Conservation (phyloP, 1,140 invertebrate species). For the Psilanteris sp. region DNA sequence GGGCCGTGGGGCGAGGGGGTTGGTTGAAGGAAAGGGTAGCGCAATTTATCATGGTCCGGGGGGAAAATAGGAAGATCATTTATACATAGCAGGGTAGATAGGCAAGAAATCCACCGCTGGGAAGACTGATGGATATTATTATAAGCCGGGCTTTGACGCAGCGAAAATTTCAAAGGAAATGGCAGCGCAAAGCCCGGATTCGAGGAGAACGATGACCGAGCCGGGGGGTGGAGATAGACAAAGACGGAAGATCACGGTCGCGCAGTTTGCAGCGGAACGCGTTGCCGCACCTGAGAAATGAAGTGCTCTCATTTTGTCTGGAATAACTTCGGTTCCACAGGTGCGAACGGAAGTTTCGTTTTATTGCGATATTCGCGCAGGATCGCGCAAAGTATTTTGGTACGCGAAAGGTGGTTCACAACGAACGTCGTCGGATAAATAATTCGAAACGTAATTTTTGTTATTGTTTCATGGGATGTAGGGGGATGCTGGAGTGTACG, state of each 20-base stretch:
- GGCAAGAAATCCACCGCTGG: constrained; percentile 43
- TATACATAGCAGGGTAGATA: constrained; percentile 45
- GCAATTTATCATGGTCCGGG: constrained; percentile 37
- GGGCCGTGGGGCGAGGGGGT: constrained; percentile 4
- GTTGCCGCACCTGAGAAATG: background rate
- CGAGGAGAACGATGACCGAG: constrained; percentile 20
- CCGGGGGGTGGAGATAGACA: background rate
- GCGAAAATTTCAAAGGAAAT: constrained; percentile 45
- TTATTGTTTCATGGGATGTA: too few relatives aligned
- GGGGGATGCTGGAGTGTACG: too few relatives aligned
- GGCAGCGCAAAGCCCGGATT: constrained; percentile 41
- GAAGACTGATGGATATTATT: constrained; percentile 54
- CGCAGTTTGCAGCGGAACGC: background rate
- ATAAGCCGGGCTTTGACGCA: constrained; percentile 50
- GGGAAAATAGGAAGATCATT: constrained; percentile 54
- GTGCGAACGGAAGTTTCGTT: constrained; percentile 13
- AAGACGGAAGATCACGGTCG: background rate
- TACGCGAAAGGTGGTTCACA: too few relatives aligned
- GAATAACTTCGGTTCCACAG: constrained; percentile 8
- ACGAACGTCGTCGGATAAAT: too few relatives aligned
- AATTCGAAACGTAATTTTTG: too few relatives aligned
- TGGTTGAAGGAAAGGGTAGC: too few relatives aligned
- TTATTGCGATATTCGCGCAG: constrained; percentile 16
- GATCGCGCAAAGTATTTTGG: too few relatives aligned
- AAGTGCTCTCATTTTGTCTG: constrained; percentile 6